Conservation (phyloP, 2,797 vertebrate species). For the Scolopax rusticola region DNA sequence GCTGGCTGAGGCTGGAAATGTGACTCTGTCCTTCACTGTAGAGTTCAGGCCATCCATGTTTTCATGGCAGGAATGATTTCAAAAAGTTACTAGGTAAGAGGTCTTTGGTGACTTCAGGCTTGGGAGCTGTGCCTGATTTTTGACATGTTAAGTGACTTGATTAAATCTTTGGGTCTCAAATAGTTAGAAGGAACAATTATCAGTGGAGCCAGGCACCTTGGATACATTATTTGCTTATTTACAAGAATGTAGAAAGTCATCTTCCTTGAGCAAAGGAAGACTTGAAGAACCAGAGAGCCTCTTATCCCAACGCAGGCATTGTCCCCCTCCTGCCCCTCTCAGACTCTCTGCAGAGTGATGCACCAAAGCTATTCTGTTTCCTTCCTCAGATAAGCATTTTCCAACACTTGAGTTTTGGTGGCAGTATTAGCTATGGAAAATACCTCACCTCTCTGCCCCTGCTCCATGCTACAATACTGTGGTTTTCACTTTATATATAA, state of each 20-base stretch:
- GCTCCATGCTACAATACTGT: not conserved
- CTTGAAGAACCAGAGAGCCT: not conserved
- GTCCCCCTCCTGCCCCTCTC: not conserved
- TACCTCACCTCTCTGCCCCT: not conserved
- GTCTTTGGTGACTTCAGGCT: not conserved
- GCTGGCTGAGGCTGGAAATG: not conserved
- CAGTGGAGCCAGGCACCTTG: not conserved
- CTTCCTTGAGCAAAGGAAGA: not conserved
- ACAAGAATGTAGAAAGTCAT: not conserved
- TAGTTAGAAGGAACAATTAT: not conserved
- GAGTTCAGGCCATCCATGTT: not conserved
- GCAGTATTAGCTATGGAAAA: not conserved
- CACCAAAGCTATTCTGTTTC: not conserved
- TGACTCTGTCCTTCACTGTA: not conserved
- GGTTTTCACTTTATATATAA: not conserved
- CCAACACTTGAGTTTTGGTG: not conserved
- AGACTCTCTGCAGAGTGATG: not conserved
- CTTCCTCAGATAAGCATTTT: not conserved
- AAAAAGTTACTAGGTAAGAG: not conserved
- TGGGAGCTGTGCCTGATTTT: not conserved
- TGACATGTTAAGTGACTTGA: not conserved
- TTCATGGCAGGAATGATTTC: not conserved
- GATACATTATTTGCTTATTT: not conserved
- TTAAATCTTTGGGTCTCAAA: not conserved
- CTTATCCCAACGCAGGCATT: rapidly evolving